These are phyloP conservation scores for Epirrhoe alternata DNA, from an alignment of 2,888 invertebrate species.

Conservation along the genomic window DNA sequence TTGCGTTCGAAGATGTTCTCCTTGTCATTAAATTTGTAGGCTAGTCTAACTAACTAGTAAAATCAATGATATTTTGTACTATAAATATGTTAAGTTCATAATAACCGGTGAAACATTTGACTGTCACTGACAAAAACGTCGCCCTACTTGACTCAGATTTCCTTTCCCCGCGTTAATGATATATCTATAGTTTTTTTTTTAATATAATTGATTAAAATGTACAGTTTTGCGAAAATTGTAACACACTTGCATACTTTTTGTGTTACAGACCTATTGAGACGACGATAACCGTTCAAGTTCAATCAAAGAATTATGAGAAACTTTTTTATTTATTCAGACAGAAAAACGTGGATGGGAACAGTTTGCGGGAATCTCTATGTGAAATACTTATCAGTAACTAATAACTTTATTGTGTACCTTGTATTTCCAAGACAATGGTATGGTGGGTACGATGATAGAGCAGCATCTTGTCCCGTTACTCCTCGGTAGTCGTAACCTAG, in stretches of 20 bases:
- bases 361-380: conserved; percentile 15
- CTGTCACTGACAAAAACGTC: too few species aligned
- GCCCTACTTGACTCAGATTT: too few species aligned
- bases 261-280: neutral
- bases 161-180: too few species aligned
- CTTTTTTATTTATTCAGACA: conserved; percentile 12
- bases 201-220: neutral
- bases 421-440: conserved; percentile 9
- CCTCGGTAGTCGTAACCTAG: conserved; percentile 25
- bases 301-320: conserved; percentile 15
- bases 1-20: neutral
- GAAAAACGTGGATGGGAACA: conserved; percentile 23
- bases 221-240: neutral
- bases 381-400: conserved; percentile 22
- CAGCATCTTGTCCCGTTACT: conserved; percentile 25
- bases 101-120: too few species aligned
- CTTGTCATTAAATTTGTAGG: too few species aligned
- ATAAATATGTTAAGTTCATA: too few species aligned
- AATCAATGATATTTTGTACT: too few species aligned
- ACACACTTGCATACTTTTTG: neutral
- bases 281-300: neutral
- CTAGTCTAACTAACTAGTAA: too few species aligned
- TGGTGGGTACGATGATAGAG: conserved; percentile 7
- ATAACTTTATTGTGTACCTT: conserved; percentile 22
- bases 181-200: too few species aligned